These are phyloP conservation scores for Epinephelus moara DNA, from an alignment of 2,113 vertebrate genomes.

Conservation along the genomic window DNA sequence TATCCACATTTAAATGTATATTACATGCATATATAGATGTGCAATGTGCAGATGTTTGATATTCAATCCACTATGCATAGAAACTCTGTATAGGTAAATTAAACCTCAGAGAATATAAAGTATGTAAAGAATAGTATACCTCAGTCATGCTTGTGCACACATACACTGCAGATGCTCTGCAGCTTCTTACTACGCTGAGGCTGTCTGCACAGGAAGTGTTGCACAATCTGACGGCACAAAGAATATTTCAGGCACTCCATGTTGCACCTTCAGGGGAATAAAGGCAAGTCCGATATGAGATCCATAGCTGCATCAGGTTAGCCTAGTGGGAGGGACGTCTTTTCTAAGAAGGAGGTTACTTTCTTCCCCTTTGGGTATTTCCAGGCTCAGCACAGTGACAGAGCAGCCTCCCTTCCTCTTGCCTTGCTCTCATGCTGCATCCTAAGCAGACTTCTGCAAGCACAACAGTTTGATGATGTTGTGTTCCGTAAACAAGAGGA, in stretches of 20 bases:
- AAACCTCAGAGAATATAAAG: too few relatives aligned
- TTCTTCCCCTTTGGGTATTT: slow-evolving; percentile 45
- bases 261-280: slow-evolving; percentile 4
- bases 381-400: neutral
- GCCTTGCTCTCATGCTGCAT: slow-evolving; percentile 9
- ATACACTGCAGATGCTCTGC: slow-evolving; percentile 29
- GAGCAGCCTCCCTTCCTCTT: slow-evolving; percentile 21
- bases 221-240: slow-evolving; percentile 18
- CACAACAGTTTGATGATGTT: neutral
- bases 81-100: neutral
- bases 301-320: neutral
- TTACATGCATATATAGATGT: neutral
- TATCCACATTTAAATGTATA: neutral
- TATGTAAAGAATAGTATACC: too few relatives aligned
- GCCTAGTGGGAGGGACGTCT: neutral
- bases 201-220: slow-evolving; percentile 10
- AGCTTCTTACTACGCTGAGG: neutral
- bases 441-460: slow-evolving; percentile 28
- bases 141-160: neutral
- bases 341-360: slow-evolving; percentile 27
- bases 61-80: neutral
- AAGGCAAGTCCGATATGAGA: neutral
- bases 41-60: neutral
- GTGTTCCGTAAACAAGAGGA: slow-evolving; percentile 8
- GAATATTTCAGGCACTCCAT: neutral